These are phyloP conservation scores for Petrolisthes manimaculis DNA, from an alignment of 2,888 invertebrate genomes.

Conservation along the genomic window DNA sequence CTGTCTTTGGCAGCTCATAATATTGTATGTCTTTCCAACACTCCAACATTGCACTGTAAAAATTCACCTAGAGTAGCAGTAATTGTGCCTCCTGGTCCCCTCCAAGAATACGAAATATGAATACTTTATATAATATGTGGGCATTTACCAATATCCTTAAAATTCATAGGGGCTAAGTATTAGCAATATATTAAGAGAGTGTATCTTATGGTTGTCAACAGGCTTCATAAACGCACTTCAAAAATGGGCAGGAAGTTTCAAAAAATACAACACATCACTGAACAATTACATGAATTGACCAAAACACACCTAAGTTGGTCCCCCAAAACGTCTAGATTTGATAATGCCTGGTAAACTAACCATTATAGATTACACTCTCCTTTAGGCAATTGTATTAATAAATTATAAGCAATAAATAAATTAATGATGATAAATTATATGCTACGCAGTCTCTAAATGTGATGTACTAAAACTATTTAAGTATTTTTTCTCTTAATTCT, in stretches of 20 bases:
- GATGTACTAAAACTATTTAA: slow-evolving; percentile 65
- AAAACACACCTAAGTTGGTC: slow-evolving; percentile 62
- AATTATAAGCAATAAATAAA: slow-evolving; percentile 65
- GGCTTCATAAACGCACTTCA: slow-evolving; percentile 54
- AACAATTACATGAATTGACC: slow-evolving; percentile 62
- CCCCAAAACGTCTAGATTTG: slow-evolving; percentile 59
- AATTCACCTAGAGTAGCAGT: slow-evolving; percentile 55
- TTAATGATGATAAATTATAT: slow-evolving; percentile 63
- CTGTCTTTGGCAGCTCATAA: slow-evolving; percentile 21
- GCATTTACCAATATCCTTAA: slow-evolving; percentile 62
- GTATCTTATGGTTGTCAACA: slow-evolving; percentile 58
- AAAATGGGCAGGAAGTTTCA: slow-evolving; percentile 58
- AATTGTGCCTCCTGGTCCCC: slow-evolving; percentile 57
- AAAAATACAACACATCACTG: slow-evolving; percentile 61
- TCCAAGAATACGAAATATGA: slow-evolving; percentile 61
- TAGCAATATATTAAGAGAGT: slow-evolving; percentile 61
- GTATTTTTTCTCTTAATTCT: slow-evolving; percentile 63
- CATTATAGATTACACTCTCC: slow-evolving; percentile 61
- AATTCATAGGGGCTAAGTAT: slow-evolving; percentile 63
- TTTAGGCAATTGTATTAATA: slow-evolving; percentile 63
- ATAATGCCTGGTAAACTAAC: slow-evolving; percentile 53
- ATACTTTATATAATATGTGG: slow-evolving; percentile 62
- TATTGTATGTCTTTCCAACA: slow-evolving; percentile 33
- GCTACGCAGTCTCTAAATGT: slow-evolving; percentile 63
- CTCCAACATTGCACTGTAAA: slow-evolving; percentile 37